These are phyloP conservation scores for Oryctes rhinoceros DNA, from an alignment of 1,140 invertebrate genomes.

Conservation along the genomic window DNA sequence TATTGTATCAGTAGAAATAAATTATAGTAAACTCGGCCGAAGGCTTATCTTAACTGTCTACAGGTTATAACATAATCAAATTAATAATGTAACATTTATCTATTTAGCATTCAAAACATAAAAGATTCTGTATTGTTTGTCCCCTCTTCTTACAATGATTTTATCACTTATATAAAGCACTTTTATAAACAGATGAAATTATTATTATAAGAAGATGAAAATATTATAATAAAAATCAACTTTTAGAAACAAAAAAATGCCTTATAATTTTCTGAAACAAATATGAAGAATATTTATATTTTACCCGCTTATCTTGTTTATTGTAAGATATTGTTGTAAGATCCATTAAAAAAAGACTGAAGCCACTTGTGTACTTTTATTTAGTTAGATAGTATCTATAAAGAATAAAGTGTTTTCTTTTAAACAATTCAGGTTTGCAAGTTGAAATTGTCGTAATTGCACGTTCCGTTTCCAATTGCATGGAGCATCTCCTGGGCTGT, in stretches of 20 bases:
- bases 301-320: constrained; percentile 26
- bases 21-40: constrained; percentile 24
- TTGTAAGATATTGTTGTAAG: constrained; percentile 37
- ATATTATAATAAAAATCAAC: constrained; percentile 26
- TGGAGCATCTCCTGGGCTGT: no score
- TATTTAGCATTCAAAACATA: background rate
- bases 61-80: constrained; percentile 36
- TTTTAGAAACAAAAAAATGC: constrained; percentile 26
- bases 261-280: constrained; percentile 31
- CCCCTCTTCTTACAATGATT: constrained; percentile 17
- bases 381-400: background rate
- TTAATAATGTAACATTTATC: constrained; percentile 12
- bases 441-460: no score
- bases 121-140: constrained; percentile 8
- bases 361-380: constrained; percentile 5
- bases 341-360: constrained; percentile 36
- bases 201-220: background rate
- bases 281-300: constrained; percentile 30
- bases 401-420: no score
- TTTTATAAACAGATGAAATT: background rate
- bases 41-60: constrained; percentile 28
- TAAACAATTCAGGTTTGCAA: no score
- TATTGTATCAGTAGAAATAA: constrained; percentile 24
- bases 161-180: constrained; percentile 10
- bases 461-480: no score